Evolutionary conservation across 2,888 invertebrate genomes (phyloP).

Genomic region (Andrena minutula): DNA sequence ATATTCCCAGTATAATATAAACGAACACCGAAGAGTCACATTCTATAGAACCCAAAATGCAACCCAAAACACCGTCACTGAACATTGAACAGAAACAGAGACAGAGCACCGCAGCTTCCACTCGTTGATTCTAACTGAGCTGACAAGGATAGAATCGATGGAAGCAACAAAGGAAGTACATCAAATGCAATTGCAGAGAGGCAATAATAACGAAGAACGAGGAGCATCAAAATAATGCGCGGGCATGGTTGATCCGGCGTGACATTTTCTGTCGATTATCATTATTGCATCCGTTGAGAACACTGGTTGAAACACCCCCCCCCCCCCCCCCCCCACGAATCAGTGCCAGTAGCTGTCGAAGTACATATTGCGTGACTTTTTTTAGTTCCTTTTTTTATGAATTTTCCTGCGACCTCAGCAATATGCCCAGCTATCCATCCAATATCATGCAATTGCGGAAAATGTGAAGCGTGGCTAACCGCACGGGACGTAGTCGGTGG

Average conservation of each 20-base stretch:
- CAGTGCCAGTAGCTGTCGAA: constrained; percentile 29
- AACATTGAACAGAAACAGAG: not conserved
- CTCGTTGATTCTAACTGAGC: not conserved
- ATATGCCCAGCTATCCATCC: constrained; percentile 63
- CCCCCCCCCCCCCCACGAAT: constrained; percentile 41
- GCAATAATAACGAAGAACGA: constrained; percentile 11
- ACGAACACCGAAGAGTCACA: no score
- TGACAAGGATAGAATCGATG: not conserved
- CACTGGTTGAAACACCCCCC: constrained; percentile 37
- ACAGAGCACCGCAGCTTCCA: not conserved
- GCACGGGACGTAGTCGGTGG: constrained; percentile 56
- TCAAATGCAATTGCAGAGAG: not conserved
- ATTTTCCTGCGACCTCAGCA: constrained; percentile 54
- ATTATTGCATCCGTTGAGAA: constrained; percentile 45
- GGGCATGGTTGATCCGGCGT: constrained; percentile 26
- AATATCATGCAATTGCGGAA: constrained; percentile 70
- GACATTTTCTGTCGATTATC: constrained; percentile 59
- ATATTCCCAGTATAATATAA: no score
- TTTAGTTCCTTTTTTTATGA: constrained; percentile 15
- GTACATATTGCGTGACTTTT: constrained; percentile 31
- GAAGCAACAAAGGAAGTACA: not conserved
- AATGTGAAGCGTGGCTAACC: constrained; percentile 71
- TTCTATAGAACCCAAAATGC: no score
- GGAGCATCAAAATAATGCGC: constrained; percentile 38
- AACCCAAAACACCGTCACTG: no score